Percentiles rank a stretch among this genome's conserved stretches.
phyloP scores from a whole-genome alignment of 2,888 invertebrate species.

The Diarsia rubi region DNA sequence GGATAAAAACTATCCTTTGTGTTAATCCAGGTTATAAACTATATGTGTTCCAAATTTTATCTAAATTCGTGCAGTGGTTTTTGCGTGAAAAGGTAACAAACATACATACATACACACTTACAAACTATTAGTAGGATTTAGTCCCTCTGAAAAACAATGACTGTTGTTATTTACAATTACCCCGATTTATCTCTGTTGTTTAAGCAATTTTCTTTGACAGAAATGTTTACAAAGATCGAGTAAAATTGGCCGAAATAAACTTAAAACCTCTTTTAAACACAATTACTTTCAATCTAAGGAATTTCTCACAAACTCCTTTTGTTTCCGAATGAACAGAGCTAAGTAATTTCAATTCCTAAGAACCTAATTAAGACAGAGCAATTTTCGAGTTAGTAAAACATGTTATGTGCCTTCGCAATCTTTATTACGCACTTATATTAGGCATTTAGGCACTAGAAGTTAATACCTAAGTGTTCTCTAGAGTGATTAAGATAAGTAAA shows the following conservation, averaged over 20 bases:
- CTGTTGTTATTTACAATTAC: no score
- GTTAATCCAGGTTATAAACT: no score
- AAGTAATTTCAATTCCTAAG: slow-evolving; percentile 21
- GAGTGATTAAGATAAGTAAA: slow-evolving; percentile 40
- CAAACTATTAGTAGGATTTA: no score
- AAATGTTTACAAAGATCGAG: background rate
- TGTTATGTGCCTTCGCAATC: slow-evolving; percentile 26
- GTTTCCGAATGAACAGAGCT: background rate
- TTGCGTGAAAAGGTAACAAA: no score
- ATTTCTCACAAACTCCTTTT: background rate
- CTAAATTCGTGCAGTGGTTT: no score
- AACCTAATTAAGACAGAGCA: slow-evolving; percentile 16
- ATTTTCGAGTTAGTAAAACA: slow-evolving; percentile 26
- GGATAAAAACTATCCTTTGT: no score
- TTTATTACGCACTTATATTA: slow-evolving; percentile 20
- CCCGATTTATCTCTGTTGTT: background rate
- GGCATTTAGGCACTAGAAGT: slow-evolving; percentile 16
- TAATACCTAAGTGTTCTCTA: slow-evolving; percentile 27
- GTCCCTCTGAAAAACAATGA: no score
- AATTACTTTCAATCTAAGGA: slow-evolving; percentile 13
- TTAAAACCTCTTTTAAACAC: background rate
- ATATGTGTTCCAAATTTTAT: no score
- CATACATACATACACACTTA: no score
- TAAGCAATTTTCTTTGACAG: background rate
- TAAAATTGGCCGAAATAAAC: background rate